These are phyloP conservation scores for Apamea epomidion DNA, from an alignment of 2,888 invertebrate species.

Conservation along the genomic window DNA sequence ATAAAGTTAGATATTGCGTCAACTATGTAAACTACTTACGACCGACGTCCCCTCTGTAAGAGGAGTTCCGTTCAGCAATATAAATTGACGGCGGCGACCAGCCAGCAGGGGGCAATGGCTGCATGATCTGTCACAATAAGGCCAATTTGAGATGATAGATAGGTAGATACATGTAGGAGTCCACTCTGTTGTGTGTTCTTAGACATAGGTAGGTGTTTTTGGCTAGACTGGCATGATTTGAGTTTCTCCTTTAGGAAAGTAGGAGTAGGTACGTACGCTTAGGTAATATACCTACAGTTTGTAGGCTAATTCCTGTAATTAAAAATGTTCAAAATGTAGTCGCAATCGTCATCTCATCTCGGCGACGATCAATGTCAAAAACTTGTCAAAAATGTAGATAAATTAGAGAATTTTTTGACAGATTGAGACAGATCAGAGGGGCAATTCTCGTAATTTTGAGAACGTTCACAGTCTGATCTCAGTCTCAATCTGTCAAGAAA, in stretches of 20 bases:
- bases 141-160: slow-evolving; percentile 54
- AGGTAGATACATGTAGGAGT: neutral
- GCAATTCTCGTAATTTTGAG: too few species aligned
- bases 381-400: too few species aligned
- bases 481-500: too few species aligned
- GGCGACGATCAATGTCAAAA: too few species aligned
- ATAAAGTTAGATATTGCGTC: slow-evolving; percentile 74
- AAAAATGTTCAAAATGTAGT: too few species aligned
- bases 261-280: too few species aligned
- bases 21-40: slow-evolving; percentile 73
- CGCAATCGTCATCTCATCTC: too few species aligned
- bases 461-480: too few species aligned
- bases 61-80: slow-evolving; percentile 73
- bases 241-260: neutral
- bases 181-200: neutral
- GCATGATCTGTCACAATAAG: slow-evolving; percentile 66
- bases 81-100: slow-evolving; percentile 73
- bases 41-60: slow-evolving; percentile 70
- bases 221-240: neutral
- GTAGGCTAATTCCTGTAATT: neutral
- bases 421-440: too few species aligned
- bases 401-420: too few species aligned
- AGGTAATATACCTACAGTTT: neutral
- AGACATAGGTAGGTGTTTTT: neutral
- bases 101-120: slow-evolving; percentile 36